These are phyloP conservation scores for Percopsis transmontana DNA, from an alignment of 2,113 vertebrate species.

Conservation along the genomic window DNA sequence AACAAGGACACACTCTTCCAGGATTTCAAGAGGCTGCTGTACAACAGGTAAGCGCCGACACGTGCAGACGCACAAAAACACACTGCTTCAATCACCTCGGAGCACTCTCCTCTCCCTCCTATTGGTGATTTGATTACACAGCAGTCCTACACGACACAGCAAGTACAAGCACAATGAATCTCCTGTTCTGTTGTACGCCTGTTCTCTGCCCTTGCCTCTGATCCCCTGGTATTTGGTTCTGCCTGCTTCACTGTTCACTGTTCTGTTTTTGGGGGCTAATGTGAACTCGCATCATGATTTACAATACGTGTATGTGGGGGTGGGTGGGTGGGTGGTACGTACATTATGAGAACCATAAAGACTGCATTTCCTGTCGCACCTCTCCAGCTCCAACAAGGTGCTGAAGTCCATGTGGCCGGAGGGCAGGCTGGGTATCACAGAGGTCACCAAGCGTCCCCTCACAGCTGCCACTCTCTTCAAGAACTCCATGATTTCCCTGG, in stretches of 20 bases:
- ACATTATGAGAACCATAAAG: too few relatives aligned
- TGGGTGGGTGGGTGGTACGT: too few relatives aligned
- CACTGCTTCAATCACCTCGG: conserved; percentile 12
- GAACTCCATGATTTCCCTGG: conserved; percentile 96
- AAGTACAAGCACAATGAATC: conserved; percentile 1
- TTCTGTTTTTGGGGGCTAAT: neutral
- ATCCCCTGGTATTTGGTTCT: neutral
- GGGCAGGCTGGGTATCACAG: conserved; percentile 95
- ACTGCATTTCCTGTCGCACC: too few relatives aligned
- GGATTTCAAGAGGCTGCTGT: conserved; percentile 97
- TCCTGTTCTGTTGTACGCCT: conserved; percentile 3
- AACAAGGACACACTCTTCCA: conserved; percentile 99
- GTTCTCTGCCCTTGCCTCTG: conserved; percentile 2
- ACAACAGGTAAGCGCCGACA: conserved; percentile 88
- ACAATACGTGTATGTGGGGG: too few relatives aligned
- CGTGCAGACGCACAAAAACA: conserved; percentile 15
- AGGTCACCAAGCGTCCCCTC: conserved; percentile 95
- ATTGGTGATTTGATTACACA: conserved; percentile 25
- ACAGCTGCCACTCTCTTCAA: conserved; percentile 95
- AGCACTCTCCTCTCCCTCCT: neutral
- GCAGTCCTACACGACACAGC: conserved; percentile 5
- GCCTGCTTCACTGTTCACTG: neutral
- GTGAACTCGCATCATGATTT: too few relatives aligned
- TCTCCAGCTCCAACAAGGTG: conserved; percentile 87
- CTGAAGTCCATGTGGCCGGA: conserved; percentile 98